A percentile compares a stretch with the other conserved stretches of the same genome.
Evolutionary conservation across 37 sponge, comb jelly and placozoan genomes (phyloP).

Genomic region (Halisarca cf. caerulea): DNA sequence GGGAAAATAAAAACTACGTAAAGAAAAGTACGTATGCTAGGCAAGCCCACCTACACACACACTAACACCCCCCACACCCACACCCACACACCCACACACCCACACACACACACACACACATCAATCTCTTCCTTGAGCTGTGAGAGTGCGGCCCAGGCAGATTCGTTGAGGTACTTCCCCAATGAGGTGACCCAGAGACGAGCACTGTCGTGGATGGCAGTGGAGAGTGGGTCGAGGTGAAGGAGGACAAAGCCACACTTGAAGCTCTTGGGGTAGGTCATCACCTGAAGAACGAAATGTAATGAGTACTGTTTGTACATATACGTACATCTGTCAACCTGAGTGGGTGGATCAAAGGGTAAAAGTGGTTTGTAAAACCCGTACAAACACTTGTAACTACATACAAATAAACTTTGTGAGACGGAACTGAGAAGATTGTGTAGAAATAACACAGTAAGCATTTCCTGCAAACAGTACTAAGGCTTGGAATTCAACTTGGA

Average conservation of each 20-base stretch:
- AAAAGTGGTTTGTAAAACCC: too few species aligned
- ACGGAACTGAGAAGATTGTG: too few species aligned
- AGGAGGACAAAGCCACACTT: conserved; percentile 80
- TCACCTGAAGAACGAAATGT: background rate
- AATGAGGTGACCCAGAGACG: conserved; percentile 90
- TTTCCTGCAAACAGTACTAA: too few species aligned
- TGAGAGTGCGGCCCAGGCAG: conserved; percentile 61
- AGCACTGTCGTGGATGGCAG: conserved; percentile 78
- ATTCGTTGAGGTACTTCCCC: conserved; percentile 85
- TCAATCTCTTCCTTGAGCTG: conserved; percentile 66
- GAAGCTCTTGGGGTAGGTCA: conserved; percentile 46
- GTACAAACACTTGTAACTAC: too few species aligned
- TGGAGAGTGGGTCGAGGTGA: conserved; percentile 84
- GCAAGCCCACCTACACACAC: too few species aligned
- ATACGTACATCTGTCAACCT: background rate
- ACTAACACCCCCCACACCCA: too few species aligned
- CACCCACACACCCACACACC: too few species aligned
- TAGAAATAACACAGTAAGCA: too few species aligned
- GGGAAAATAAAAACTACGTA: too few species aligned
- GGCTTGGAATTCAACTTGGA: too few species aligned
- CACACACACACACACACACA: conserved; percentile 29
- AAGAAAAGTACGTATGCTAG: too few species aligned
- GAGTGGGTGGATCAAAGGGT: background rate
- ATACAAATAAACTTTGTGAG: too few species aligned
- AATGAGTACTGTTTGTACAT: background rate